Conservation (phyloP, 2,888 invertebrate genomes). For the Deilephila porcellus region DNA sequence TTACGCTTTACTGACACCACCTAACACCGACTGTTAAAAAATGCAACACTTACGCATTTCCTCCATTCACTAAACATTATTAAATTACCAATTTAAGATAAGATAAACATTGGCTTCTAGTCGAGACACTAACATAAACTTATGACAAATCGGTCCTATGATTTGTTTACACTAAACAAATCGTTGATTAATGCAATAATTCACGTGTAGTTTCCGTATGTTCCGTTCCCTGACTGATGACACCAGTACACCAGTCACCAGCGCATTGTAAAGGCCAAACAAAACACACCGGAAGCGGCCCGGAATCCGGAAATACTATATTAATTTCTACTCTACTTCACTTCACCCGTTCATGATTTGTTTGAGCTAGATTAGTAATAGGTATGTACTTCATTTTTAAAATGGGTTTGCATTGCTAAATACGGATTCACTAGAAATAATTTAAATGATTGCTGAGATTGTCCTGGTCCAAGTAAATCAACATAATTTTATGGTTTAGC, state of each 20-base stretch:
- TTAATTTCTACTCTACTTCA: constrained; percentile 28
- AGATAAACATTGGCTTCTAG: neutral
- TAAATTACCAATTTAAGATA: neutral
- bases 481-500: too few relatives aligned
- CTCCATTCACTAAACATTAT: neutral
- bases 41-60: neutral
- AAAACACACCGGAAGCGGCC: constrained; percentile 38
- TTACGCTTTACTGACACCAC: neutral
- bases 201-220: neutral
- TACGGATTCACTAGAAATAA: too few relatives aligned
- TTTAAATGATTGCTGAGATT: too few relatives aligned
- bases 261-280: constrained; percentile 30
- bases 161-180: neutral
- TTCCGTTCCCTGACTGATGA: neutral
- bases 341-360: neutral
- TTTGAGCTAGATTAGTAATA: neutral
- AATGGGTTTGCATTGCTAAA: neutral
- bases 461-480: too few relatives aligned
- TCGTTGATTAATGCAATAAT: neutral
- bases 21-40: neutral
- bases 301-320: constrained; percentile 46
- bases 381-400: neutral
- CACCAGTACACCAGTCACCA: constrained; percentile 8
- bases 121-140: neutral
- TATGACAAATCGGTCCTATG: neutral